Evolutionary conservation across 2,113 vertebrate species (phyloP).

Genomic region (Saguinus midas): DNA sequence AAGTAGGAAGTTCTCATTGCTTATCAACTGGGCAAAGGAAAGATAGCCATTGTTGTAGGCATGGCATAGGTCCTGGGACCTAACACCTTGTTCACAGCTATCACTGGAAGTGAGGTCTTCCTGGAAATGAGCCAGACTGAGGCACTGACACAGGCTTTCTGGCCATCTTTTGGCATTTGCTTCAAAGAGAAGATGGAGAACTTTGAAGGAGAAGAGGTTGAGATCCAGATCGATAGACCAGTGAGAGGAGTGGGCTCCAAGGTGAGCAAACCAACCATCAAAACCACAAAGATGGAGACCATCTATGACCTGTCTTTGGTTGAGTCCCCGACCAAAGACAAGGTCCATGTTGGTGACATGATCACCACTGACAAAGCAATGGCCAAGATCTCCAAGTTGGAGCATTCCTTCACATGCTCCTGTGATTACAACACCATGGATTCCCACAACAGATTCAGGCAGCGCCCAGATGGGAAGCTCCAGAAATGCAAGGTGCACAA

Average conservation of each 20-base stretch:
- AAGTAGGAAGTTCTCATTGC: too few species aligned
- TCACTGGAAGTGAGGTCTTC: too few species aligned
- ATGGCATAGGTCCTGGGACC: too few species aligned
- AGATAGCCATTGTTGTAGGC: too few species aligned
- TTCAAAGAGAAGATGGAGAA: constrained; percentile 92
- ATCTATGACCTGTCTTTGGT: constrained; percentile 98
- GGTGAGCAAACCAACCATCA: constrained; percentile 94
- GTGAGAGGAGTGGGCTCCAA: constrained; percentile 95
- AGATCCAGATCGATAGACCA: constrained; percentile 96
- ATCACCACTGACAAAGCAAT: constrained; percentile 97
- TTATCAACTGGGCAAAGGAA: too few species aligned
- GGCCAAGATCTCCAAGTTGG: constrained; percentile 93
- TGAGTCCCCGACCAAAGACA: constrained; percentile 94
- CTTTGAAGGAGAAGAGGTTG: constrained; percentile 96
- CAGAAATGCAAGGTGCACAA: too few species aligned
- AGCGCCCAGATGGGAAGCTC: too few species aligned
- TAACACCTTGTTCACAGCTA: too few species aligned
- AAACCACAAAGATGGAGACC: constrained; percentile 97
- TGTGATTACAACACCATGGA: constrained; percentile 96
- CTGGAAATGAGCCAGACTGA: too few species aligned
- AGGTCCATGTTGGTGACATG: constrained; percentile 94
- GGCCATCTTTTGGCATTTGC: too few species aligned
- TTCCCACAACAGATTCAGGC: constrained; percentile 81
- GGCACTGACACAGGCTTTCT: too few species aligned
- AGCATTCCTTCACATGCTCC: constrained; percentile 93